These are phyloP conservation scores for Mixornis gularis DNA, from an alignment of 2,113 vertebrate genomes.

Conservation along the genomic window DNA sequence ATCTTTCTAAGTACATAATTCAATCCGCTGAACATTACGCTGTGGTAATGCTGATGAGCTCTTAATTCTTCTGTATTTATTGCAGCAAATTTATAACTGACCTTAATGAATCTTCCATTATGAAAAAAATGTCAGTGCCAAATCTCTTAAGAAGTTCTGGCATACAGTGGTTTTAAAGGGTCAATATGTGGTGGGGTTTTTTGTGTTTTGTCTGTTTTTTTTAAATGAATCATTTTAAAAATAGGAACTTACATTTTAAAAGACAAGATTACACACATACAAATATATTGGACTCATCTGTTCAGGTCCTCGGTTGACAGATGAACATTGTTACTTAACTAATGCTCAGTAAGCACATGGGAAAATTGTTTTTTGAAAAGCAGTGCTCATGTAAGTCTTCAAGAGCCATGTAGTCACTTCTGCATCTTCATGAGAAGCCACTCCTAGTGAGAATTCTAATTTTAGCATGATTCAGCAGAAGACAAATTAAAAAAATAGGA, in stretches of 20 bases:
- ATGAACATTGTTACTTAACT: background rate
- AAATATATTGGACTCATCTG: background rate
- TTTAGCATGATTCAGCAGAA: background rate
- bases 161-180: slow-evolving; percentile 49
- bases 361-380: background rate
- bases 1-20: slow-evolving; percentile 65
- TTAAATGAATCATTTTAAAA: slow-evolving; percentile 38
- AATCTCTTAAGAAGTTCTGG: slow-evolving; percentile 65
- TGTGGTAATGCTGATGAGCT: slow-evolving; percentile 62
- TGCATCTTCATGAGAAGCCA: background rate
- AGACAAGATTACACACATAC: background rate
- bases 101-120: slow-evolving; percentile 71
- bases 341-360: background rate
- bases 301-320: background rate
- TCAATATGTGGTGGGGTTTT: background rate
- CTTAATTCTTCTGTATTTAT: slow-evolving; percentile 73
- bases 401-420: background rate
- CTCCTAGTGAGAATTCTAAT: rapidly evolving
- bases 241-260: slow-evolving; percentile 26
- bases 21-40: slow-evolving; percentile 43
- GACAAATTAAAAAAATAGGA: background rate
- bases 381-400: background rate
- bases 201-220: background rate
- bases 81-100: slow-evolving; percentile 55
- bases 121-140: slow-evolving; percentile 51